Evolutionary conservation across 2,888 invertebrate species (phyloP).

Genomic region (Disparrhopalites patrizii): DNA sequence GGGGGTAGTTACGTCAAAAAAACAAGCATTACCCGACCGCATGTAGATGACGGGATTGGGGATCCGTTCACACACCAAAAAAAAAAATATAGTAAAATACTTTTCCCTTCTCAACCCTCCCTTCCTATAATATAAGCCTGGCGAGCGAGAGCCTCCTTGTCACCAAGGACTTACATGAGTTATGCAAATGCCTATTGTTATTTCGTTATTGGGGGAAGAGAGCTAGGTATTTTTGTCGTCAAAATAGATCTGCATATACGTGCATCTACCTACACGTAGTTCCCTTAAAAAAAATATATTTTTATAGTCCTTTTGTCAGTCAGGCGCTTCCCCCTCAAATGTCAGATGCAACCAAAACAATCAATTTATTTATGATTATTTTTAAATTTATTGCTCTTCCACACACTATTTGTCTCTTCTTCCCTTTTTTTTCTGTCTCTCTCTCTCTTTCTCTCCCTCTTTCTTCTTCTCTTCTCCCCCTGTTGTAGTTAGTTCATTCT

Average conservation of each 20-base stretch:
- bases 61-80: background rate
- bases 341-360: conserved; percentile 8
- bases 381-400: conserved; percentile 2
- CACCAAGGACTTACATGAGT: conserved; percentile 6
- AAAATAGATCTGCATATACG: too few species aligned
- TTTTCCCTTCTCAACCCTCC: background rate
- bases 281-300: too few species aligned
- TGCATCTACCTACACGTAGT: too few species aligned
- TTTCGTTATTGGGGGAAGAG: too few species aligned
- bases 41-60: too few species aligned
- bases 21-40: too few species aligned
- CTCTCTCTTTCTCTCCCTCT: too few species aligned
- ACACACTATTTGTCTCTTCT: conserved; percentile 5
- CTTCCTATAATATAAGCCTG: background rate
- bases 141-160: background rate
- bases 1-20: too few species aligned
- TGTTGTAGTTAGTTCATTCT: too few species aligned
- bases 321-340: background rate
- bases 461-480: too few species aligned
- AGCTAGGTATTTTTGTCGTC: too few species aligned
- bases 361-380: conserved; percentile 18
- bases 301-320: too few species aligned
- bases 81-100: background rate
- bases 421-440: background rate
- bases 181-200: conserved; percentile 7